These are phyloP conservation scores for Cephus rjabovi DNA, from an alignment of 2,888 invertebrate genomes.

Conservation along the genomic window DNA sequence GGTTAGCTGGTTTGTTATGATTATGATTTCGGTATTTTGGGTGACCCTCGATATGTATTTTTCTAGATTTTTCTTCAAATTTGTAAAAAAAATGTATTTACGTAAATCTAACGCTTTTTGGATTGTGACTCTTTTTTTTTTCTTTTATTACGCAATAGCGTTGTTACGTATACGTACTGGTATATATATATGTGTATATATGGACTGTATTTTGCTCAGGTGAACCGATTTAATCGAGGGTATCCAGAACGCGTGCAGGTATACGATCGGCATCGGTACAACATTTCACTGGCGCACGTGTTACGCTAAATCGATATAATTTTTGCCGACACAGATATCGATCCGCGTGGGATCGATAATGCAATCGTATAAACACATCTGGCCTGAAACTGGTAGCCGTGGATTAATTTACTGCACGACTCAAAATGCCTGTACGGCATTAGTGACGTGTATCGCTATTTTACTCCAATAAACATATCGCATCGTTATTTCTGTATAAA, in stretches of 20 bases:
- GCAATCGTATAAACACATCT: neutral
- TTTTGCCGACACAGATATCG: neutral
- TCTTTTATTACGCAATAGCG: neutral
- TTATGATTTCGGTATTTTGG: slow-evolving; percentile 6
- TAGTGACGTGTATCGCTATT: neutral
- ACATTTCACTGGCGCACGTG: neutral
- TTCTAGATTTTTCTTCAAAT: neutral
- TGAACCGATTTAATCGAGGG: neutral
- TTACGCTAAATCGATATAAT: neutral
- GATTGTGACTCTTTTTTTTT: neutral
- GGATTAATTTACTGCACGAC: neutral
- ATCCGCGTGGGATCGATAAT: neutral
- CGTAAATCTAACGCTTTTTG: neutral
- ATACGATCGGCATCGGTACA: neutral
- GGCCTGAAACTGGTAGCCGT: neutral
- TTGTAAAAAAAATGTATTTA: neutral
- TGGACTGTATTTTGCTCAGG: neutral
- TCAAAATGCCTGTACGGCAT: neutral
- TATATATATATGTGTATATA: no score
- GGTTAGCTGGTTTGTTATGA: slow-evolving; percentile 10
- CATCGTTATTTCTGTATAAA: neutral
- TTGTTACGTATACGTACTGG: no score
- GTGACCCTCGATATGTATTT: slow-evolving; percentile 11
- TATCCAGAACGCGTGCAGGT: neutral
- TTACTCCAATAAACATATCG: neutral